Evolutionary conservation across 1,140 invertebrate species (phyloP).

Genomic region (Caenorhabditis latens): DNA sequence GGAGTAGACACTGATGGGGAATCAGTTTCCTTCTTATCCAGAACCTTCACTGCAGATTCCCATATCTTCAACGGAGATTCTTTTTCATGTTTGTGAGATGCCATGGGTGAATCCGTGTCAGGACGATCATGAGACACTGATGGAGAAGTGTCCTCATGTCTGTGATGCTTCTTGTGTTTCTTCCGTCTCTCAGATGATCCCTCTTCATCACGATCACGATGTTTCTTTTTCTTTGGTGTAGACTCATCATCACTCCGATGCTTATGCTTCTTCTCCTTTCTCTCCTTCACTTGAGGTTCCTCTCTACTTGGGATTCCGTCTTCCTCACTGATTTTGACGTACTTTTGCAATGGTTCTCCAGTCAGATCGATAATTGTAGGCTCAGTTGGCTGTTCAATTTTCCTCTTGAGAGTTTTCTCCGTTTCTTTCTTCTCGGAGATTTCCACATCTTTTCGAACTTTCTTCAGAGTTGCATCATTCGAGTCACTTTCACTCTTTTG

Average conservation of each 20-base stretch:
- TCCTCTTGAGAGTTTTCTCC: constrained; percentile 78
- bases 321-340: too few relatives aligned
- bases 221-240: neutral
- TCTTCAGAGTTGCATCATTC: constrained; percentile 61
- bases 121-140: neutral
- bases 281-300: neutral
- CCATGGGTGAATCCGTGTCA: too few relatives aligned
- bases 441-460: neutral
- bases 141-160: neutral
- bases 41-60: neutral
- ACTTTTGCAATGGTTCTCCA: too few relatives aligned
- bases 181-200: neutral
- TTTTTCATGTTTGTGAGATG: too few relatives aligned
- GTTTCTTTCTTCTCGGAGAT: neutral
- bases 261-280: neutral
- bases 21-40: too few relatives aligned
- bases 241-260: neutral
- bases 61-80: neutral
- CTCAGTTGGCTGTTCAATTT: neutral
- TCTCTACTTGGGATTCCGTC: neutral
- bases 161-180: constrained; percentile 8
- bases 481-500: constrained; percentile 25
- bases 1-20: too few relatives aligned
- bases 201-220: neutral
- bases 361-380: too few relatives aligned